Evolutionary conservation across 2,888 invertebrate species (phyloP).

Genomic region (Nowickia ferox): DNA sequence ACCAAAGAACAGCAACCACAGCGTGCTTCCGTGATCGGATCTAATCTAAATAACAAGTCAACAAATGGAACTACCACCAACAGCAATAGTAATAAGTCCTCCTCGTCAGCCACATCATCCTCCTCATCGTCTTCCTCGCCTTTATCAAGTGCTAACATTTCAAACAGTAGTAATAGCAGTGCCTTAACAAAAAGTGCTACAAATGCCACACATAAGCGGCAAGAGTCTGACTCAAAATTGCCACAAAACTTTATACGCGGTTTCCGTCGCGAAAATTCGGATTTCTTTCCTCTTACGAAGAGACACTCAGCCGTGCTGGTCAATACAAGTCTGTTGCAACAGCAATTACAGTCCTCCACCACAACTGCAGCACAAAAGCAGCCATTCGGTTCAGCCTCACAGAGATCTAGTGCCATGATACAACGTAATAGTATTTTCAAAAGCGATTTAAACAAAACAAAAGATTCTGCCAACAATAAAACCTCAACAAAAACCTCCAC

Average conservation of each 20-base stretch:
- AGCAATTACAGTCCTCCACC: slow-evolving; percentile 80
- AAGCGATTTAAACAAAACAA: slow-evolving; percentile 69
- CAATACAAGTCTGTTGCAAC: slow-evolving; percentile 73
- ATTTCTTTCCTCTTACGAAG: slow-evolving; percentile 90
- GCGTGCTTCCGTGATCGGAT: slow-evolving; percentile 64
- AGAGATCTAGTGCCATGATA: slow-evolving; percentile 88
- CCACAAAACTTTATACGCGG: slow-evolving; percentile 89
- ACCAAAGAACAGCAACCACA: slow-evolving; percentile 70
- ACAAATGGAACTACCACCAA: slow-evolving; percentile 57
- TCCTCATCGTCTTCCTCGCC: slow-evolving; percentile 70
- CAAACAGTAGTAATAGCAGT: slow-evolving; percentile 56
- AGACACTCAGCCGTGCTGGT: slow-evolving; percentile 89
- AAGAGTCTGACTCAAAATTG: slow-evolving; percentile 89
- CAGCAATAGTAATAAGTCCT: slow-evolving; percentile 73
- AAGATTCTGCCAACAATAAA: slow-evolving; percentile 62
- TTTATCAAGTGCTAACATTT: slow-evolving; percentile 50
- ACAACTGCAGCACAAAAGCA: slow-evolving; percentile 82
- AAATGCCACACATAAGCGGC: slow-evolving; percentile 86
- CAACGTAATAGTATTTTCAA: slow-evolving; percentile 85
- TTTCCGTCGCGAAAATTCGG: slow-evolving; percentile 92
- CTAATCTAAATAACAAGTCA: slow-evolving; percentile 62
- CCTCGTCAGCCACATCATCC: slow-evolving; percentile 66
- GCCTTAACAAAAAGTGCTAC: slow-evolving; percentile 83
- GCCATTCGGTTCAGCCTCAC: slow-evolving; percentile 77
- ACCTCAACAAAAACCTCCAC: slow-evolving; percentile 55